Evolutionary conservation across 2,888 invertebrate genomes (phyloP).

Genomic region (Mythimna albipuncta): DNA sequence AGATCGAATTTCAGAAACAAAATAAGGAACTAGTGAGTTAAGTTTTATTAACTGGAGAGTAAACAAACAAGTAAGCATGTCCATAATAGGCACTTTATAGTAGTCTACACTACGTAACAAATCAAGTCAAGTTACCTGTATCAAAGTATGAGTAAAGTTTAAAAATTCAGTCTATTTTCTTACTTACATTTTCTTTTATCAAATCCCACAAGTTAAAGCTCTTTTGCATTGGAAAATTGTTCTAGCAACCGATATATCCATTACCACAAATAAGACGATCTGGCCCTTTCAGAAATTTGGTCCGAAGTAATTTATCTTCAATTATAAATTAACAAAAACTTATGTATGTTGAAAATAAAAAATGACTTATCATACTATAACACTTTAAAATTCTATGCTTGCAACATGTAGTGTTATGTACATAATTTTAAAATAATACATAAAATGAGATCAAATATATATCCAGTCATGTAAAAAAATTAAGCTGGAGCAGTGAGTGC

Average conservation of each 20-base stretch:
- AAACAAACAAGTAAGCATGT: slow-evolving; percentile 56
- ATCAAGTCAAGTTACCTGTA: slow-evolving; percentile 86
- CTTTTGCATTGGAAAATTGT: slow-evolving; percentile 81
- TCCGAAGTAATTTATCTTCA: slow-evolving; percentile 73
- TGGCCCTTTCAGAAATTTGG: slow-evolving; percentile 81
- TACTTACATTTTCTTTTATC: slow-evolving; percentile 79
- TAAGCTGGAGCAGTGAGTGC: slow-evolving; percentile 75
- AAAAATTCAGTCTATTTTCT: slow-evolving; percentile 88
- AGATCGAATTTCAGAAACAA: slow-evolving; percentile 43
- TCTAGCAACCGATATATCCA: slow-evolving; percentile 76
- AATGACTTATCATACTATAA: slow-evolving; percentile 66
- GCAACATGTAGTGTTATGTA: slow-evolving; percentile 79
- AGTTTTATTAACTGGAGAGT: slow-evolving; percentile 41
- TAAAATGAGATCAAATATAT: slow-evolving; percentile 87
- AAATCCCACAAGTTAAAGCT: slow-evolving; percentile 87
- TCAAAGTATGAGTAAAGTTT: slow-evolving; percentile 86
- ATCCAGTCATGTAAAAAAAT: slow-evolving; percentile 79
- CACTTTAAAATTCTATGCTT: slow-evolving; percentile 72
- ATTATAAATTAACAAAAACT: slow-evolving; percentile 57
- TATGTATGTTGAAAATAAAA: slow-evolving; percentile 68
- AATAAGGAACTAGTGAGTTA: slow-evolving; percentile 38
- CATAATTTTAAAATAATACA: slow-evolving; percentile 83
- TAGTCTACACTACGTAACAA: slow-evolving; percentile 74
- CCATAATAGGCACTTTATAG: slow-evolving; percentile 75
- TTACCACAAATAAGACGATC: slow-evolving; percentile 72